These are phyloP conservation scores for Mirounga angustirostris DNA, from an alignment of 2,113 vertebrate species.

Conservation along the genomic window DNA sequence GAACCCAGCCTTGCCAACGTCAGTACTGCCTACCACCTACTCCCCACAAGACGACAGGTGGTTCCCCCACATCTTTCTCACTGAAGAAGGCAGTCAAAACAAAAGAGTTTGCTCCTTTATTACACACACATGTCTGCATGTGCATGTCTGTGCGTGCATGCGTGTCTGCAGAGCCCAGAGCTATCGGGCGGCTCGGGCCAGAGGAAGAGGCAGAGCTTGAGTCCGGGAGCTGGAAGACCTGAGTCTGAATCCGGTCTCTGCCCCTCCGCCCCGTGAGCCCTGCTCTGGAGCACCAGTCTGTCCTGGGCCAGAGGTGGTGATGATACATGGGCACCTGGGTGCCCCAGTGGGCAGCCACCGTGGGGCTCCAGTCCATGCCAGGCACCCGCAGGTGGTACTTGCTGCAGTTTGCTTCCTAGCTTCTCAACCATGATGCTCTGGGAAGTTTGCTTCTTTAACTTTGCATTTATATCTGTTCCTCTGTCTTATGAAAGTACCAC, in stretches of 20 bases:
- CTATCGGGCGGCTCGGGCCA: rapidly evolving
- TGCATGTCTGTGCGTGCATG: rapidly evolving
- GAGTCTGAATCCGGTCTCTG: not conserved
- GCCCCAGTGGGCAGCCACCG: not conserved
- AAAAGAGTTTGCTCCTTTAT: not conserved
- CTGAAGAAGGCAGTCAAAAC: not conserved
- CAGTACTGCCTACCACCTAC: rapidly evolving
- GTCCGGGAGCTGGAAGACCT: too few species aligned
- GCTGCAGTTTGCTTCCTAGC: rapidly evolving
- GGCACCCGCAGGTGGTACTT: rapidly evolving
- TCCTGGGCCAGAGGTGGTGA: rapidly evolving
- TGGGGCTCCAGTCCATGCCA: rapidly evolving
- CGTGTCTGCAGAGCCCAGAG: rapidly evolving
- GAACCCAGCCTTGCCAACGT: too few species aligned
- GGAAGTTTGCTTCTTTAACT: too few species aligned
- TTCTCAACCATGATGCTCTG: rapidly evolving
- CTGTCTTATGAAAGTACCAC: not conserved
- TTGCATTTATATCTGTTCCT: not conserved
- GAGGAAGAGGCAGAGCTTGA: not conserved
- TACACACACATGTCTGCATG: not conserved
- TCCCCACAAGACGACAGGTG: rapidly evolving
- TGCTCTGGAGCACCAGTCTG: rapidly evolving
- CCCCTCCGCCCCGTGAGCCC: rapidly evolving
- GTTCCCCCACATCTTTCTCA: not conserved
- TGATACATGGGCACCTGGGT: too few species aligned